Conservation (phyloP, 2,888 invertebrate species). For the Brenthis hecate region DNA sequence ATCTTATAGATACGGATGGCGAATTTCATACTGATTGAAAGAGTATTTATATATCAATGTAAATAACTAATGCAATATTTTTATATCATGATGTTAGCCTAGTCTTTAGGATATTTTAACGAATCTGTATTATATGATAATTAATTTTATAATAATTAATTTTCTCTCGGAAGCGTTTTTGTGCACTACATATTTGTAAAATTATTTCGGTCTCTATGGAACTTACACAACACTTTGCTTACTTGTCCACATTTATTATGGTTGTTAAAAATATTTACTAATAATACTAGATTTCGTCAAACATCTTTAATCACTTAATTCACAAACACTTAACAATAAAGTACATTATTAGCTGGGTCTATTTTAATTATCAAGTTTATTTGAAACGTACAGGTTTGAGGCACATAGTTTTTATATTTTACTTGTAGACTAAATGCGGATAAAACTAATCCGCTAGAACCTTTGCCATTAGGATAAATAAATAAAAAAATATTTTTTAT, state of each 20-base stretch:
- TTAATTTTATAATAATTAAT: not conserved
- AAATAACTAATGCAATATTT: constrained; percentile 63
- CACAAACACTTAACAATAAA: too few species aligned
- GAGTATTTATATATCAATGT: constrained; percentile 48
- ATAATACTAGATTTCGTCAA: too few species aligned
- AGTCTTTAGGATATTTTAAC: constrained; percentile 22
- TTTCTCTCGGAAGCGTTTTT: not conserved
- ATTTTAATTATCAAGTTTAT: too few species aligned
- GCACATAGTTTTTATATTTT: not conserved
- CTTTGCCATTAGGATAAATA: constrained; percentile 15
- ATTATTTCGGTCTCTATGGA: not conserved
- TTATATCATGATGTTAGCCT: constrained; percentile 43
- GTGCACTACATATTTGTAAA: not conserved
- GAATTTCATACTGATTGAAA: constrained; percentile 39
- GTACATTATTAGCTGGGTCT: too few species aligned
- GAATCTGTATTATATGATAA: constrained; percentile 15
- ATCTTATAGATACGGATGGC: constrained; percentile 30
- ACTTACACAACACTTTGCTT: not conserved
- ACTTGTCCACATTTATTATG: too few species aligned
- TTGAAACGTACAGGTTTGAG: not conserved
- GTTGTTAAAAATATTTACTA: too few species aligned
- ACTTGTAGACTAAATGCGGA: not conserved
- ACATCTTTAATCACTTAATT: too few species aligned
- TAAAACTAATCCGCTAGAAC: not conserved
- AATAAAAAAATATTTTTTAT: constrained; percentile 1